phyloP scores from a whole-genome alignment of 2,113 vertebrate species.

The Chaetorhynchus papuensis region DNA sequence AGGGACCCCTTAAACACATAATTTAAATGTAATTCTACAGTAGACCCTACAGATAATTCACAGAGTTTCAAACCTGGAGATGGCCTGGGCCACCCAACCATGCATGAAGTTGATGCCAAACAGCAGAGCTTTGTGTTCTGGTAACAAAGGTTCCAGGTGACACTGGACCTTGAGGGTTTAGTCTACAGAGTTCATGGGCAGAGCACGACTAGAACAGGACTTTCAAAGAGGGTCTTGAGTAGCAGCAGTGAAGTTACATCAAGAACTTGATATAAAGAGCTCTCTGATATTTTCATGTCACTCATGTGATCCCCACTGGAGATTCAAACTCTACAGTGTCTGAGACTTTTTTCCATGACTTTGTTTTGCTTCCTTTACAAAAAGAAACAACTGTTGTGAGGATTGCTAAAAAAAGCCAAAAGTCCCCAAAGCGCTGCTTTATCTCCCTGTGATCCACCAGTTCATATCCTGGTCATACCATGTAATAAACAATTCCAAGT shows the following conservation, averaged over 20 bases:
- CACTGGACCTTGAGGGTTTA: not conserved
- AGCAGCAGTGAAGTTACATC: not conserved
- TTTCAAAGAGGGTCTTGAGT: not conserved
- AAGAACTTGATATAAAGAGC: not conserved
- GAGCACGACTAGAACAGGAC: not conserved
- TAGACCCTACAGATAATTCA: not conserved
- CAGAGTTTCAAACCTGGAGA: not conserved
- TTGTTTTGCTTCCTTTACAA: conserved; percentile 35
- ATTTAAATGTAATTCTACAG: not conserved
- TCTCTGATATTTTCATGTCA: not conserved
- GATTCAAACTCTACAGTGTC: not conserved
- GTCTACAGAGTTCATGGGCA: not conserved
- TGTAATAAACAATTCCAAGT: not conserved
- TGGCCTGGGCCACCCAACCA: not conserved
- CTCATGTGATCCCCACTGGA: not conserved
- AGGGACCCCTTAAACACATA: not conserved
- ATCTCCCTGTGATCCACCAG: conserved; percentile 23
- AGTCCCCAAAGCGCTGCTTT: not conserved
- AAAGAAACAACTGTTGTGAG: conserved; percentile 36
- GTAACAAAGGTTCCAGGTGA: not conserved
- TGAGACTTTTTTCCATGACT: conserved; percentile 6
- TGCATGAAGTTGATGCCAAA: not conserved
- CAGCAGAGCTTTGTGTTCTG: not conserved
- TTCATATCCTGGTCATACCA: not conserved
- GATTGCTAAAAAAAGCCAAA: conserved; percentile 20